phyloP scores from a whole-genome alignment of 2,888 invertebrate genomes.

The Andrena fulva region DNA sequence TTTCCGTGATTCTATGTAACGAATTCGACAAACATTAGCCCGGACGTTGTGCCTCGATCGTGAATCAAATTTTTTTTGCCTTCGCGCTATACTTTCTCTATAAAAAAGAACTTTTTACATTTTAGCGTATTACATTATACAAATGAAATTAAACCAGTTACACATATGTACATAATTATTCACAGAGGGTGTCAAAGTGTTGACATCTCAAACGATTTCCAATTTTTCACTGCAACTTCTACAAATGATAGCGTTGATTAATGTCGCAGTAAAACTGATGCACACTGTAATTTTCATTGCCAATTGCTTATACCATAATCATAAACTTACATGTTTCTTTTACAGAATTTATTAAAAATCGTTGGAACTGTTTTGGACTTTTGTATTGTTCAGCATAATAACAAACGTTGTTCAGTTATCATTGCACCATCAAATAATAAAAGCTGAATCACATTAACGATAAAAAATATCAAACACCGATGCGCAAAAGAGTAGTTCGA shows the following conservation, averaged over 20 bases:
- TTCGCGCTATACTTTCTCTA: conserved; percentile 4
- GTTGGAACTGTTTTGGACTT: conserved; percentile 1
- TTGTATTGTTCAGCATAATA: conserved; percentile 27
- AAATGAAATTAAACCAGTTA: conserved; percentile 51
- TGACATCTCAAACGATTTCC: conserved; percentile 49
- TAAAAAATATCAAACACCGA: conserved; percentile 33
- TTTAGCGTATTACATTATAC: conserved; percentile 36
- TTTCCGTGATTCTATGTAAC: conserved; percentile 34
- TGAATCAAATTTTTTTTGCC: conserved; percentile 7
- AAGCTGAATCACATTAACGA: conserved; percentile 6
- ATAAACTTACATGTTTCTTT: conserved; percentile 18
- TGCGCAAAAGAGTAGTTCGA: conserved; percentile 22
- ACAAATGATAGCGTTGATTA: conserved; percentile 26
- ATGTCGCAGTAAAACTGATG: conserved; percentile 30
- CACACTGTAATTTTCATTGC: conserved; percentile 33
- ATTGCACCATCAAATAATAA: conserved; percentile 30
- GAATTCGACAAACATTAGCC: conserved; percentile 53
- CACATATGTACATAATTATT: conserved; percentile 61
- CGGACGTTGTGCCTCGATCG: conserved; percentile 36
- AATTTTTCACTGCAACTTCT: conserved; percentile 38
- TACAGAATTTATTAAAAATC: conserved; percentile 17
- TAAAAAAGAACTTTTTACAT: conserved; percentile 41
- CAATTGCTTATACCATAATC: conserved; percentile 18
- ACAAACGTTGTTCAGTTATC: conserved; percentile 4
- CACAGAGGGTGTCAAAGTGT: conserved; percentile 48